These are phyloP conservation scores for Leptodactylus fuscus DNA, from an alignment of 2,113 vertebrate genomes.

Conservation along the genomic window DNA sequence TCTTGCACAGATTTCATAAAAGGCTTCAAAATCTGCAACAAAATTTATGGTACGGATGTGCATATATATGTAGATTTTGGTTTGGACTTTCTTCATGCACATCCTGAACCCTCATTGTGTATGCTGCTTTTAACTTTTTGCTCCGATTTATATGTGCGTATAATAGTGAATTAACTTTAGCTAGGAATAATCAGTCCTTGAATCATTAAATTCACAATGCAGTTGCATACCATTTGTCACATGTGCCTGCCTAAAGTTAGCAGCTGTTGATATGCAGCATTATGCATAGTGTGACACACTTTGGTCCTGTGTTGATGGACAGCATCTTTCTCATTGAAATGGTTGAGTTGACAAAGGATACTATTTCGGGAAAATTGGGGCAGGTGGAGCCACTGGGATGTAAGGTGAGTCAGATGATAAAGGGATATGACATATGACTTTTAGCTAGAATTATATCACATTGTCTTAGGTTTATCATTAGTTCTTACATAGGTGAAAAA, in stretches of 20 bases:
- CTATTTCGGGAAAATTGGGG: constrained; percentile 28
- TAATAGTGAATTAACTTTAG: not conserved
- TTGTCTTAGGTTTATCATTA: not conserved
- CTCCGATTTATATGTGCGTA: not conserved
- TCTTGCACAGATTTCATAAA: too few relatives aligned
- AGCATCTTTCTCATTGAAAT: not conserved
- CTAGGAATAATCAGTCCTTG: not conserved
- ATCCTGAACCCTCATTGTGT: too few relatives aligned
- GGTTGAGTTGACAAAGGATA: not conserved
- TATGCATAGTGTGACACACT: not conserved
- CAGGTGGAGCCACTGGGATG: constrained; percentile 5
- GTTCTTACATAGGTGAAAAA: not conserved
- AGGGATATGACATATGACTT: not conserved
- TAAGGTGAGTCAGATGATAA: constrained; percentile 21
- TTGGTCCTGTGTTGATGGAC: constrained; percentile 15
- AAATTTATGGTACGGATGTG: too few relatives aligned
- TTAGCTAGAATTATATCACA: not conserved
- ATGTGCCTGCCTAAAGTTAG: not conserved
- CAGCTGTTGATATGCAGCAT: constrained; percentile 16
- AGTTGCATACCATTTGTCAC: not conserved
- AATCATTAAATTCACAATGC: not conserved
- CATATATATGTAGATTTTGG: too few relatives aligned
- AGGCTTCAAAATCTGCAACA: too few relatives aligned
- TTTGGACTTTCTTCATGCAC: too few relatives aligned
- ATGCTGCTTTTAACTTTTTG: not conserved